Evolutionary conservation across 2,113 vertebrate species (phyloP).

Genomic region (Maylandia zebra): DNA sequence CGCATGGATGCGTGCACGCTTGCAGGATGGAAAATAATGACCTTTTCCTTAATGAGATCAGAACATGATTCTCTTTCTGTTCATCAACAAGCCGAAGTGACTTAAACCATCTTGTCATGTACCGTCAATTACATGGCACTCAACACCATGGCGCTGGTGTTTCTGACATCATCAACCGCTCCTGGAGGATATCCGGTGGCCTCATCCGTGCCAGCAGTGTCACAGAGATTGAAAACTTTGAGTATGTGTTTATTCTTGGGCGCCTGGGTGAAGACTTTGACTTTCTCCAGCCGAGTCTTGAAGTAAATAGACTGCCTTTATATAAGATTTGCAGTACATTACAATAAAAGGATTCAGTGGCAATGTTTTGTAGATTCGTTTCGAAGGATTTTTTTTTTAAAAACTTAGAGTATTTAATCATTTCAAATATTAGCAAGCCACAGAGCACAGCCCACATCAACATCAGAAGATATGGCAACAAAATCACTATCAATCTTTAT

Average conservation of each 20-base stretch:
- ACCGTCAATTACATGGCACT: neutral
- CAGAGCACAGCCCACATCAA: neutral
- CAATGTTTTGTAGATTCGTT: neutral
- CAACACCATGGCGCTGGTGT: neutral
- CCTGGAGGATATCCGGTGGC: constrained; percentile 11
- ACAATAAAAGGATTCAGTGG: neutral
- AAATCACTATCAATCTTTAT: neutral
- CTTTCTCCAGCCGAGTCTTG: neutral
- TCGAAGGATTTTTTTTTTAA: rapidly evolving
- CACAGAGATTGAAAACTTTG: neutral
- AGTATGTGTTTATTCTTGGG: constrained; percentile 3
- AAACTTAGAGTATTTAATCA: neutral
- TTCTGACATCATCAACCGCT: constrained; percentile 1
- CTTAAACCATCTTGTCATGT: neutral
- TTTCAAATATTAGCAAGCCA: neutral
- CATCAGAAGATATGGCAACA: neutral
- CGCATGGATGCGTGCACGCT: neutral
- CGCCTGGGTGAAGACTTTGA: neutral
- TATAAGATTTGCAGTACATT: neutral
- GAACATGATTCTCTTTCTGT: neutral
- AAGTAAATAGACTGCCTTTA: neutral
- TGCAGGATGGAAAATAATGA: neutral
- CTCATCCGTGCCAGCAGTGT: neutral
- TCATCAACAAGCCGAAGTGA: neutral
- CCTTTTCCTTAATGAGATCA: neutral